Evolutionary conservation across 2,113 vertebrate species (phyloP).

Genomic region (pig (Sus scrofa)): DNA sequence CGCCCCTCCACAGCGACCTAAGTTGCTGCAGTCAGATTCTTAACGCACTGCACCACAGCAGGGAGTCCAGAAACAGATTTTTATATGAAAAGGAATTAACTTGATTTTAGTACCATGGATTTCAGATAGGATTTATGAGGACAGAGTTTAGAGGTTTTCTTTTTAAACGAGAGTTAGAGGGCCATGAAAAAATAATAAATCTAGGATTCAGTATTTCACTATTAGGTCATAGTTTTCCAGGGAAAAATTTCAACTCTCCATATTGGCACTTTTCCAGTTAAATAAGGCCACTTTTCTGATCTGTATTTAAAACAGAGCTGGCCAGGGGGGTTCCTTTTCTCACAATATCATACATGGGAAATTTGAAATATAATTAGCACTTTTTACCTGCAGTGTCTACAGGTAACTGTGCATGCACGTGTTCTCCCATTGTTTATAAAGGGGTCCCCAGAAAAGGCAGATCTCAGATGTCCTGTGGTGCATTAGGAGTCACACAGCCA

Average conservation of each 20-base stretch:
- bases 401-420: background rate
- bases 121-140: background rate
- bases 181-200: background rate
- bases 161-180: background rate
- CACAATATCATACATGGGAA: background rate
- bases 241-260: background rate
- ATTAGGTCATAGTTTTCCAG: background rate
- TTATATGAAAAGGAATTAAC: background rate
- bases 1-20: no score
- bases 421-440: background rate
- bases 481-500: background rate
- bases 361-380: background rate
- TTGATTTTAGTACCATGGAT: background rate
- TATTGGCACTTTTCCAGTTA: background rate
- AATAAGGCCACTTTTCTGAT: background rate
- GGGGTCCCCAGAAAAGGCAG: background rate
- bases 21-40: no score
- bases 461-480: background rate
- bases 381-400: no score
- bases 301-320: background rate
- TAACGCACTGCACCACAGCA: no score
- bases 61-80: no score
- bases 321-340: background rate
- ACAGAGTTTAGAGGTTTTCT: background rate
- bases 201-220: background rate